Percentiles rank a stretch among this genome's conserved stretches.
Conservation (phyloP, 2,797 vertebrate genomes). For the Orientallactaga sibirica region DNA sequence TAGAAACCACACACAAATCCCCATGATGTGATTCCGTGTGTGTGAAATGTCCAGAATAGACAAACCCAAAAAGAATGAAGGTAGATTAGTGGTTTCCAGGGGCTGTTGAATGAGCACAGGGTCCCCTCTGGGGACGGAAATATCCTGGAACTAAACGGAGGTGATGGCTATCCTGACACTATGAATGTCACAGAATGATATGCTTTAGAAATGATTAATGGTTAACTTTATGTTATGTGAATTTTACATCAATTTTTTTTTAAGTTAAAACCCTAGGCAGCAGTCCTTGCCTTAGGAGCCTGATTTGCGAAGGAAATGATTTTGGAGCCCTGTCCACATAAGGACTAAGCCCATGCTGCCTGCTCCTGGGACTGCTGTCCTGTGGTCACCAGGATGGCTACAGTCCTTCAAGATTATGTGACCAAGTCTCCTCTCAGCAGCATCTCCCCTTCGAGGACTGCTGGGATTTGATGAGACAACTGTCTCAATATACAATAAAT, state of each 20-base stretch:
- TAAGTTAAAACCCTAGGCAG: not conserved
- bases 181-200: not conserved
- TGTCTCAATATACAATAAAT: not conserved
- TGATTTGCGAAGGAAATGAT: not conserved
- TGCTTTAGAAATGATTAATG: not conserved
- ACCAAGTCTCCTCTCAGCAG: not conserved
- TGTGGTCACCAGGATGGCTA: rapidly evolving
- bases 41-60: not conserved
- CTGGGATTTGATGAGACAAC: not conserved
- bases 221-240: not conserved
- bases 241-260: conserved; percentile 7
- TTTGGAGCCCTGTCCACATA: not conserved
- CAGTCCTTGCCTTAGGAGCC: not conserved
- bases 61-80: not conserved
- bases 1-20: not conserved
- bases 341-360: too few species aligned
- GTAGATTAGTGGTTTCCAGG: not conserved
- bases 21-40: not conserved
- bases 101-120: not conserved
- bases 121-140: not conserved
- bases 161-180: not conserved
- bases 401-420: not conserved
- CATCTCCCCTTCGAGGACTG: not conserved
- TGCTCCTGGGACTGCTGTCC: not conserved
- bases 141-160: not conserved